Percentiles rank a stretch among this genome's conserved stretches.
phyloP scores from a whole-genome alignment of 2,113 vertebrate species.

The Fregata magnificens region DNA sequence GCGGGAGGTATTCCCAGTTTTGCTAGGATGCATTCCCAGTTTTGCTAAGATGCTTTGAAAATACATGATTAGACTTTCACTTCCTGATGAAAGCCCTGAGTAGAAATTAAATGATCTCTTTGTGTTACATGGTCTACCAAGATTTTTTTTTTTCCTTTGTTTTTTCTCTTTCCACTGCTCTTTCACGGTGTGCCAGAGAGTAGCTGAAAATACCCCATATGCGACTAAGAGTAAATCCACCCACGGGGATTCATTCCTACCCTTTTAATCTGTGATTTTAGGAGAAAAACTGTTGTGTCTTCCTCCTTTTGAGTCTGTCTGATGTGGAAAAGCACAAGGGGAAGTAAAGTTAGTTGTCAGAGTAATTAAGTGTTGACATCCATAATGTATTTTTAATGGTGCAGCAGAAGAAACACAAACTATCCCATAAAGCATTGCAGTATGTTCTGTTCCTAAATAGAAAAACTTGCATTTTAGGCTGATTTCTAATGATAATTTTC shows the following conservation, averaged over 20 bases:
- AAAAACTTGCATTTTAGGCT: not conserved
- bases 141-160: not conserved
- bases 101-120: not conserved
- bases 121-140: not conserved
- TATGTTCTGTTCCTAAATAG: not conserved
- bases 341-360: not conserved
- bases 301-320: not conserved
- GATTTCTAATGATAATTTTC: not conserved
- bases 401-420: not conserved
- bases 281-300: not conserved
- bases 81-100: not conserved
- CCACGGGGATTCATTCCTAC: not conserved
- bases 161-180: not conserved
- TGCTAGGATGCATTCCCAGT: not conserved
- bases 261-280: not conserved
- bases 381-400: not conserved
- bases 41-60: not conserved
- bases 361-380: constrained; percentile 23
- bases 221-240: not conserved
- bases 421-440: not conserved
- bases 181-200: not conserved
- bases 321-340: not conserved
- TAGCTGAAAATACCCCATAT: not conserved
- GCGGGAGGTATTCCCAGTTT: not conserved
- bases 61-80: not conserved